A percentile compares a stretch with the other conserved stretches of the same genome.
These are phyloP conservation scores for Lucilia sericata DNA, from an alignment of 1,140 invertebrate species.

Conservation along the genomic window DNA sequence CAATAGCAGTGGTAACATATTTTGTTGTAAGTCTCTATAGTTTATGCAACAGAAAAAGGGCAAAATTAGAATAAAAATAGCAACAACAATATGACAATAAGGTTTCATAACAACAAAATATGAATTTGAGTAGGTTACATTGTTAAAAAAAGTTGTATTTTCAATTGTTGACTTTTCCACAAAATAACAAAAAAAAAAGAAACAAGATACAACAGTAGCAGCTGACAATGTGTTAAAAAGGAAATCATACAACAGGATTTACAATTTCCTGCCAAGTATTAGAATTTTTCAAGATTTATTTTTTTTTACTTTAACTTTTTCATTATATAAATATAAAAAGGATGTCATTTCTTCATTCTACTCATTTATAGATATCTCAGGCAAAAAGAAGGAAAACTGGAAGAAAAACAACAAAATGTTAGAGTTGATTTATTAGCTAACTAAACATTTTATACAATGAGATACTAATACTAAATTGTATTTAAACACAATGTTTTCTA, in stretches of 20 bases:
- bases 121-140: conserved; percentile 34
- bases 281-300: neutral
- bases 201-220: neutral
- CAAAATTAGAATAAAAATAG: neutral
- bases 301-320: neutral
- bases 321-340: neutral
- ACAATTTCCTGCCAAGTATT: conserved; percentile 18
- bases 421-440: conserved; percentile 38
- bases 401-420: neutral
- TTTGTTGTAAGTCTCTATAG: neutral
- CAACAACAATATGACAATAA: neutral
- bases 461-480: conserved; percentile 26
- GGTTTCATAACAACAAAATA: conserved; percentile 34
- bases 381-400: neutral
- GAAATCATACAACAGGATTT: conserved; percentile 36
- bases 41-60: neutral
- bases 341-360: conserved; percentile 17
- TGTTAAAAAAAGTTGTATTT: too few species aligned
- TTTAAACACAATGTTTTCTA: conserved; percentile 30
- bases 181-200: neutral
- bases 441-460: conserved; percentile 24
- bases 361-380: neutral
- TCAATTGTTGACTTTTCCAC: neutral
- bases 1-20: neutral
- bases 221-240: conserved; percentile 40